Conservation (phyloP, 2,113 vertebrate genomes). For the Gymnocephalus cernua region DNA sequence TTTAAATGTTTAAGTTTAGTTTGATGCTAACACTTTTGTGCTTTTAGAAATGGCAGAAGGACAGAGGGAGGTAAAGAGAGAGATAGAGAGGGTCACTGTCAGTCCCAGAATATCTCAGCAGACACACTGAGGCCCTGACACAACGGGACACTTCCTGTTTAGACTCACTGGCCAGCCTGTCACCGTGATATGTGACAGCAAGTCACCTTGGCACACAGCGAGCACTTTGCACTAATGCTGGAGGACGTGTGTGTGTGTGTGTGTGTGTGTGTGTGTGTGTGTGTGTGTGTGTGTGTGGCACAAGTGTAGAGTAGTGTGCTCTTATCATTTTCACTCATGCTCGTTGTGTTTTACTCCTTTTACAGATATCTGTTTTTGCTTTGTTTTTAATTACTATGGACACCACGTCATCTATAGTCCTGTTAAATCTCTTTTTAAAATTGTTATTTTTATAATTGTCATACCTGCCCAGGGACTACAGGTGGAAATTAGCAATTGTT, state of each 20-base stretch:
- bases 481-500: too few species aligned
- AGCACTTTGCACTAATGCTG: not conserved
- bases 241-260: not conserved
- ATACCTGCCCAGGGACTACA: too few species aligned
- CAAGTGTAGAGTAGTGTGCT: not conserved
- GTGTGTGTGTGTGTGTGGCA: not conserved
- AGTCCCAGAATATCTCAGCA: conserved; percentile 61
- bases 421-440: too few species aligned
- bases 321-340: too few species aligned
- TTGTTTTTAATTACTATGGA: too few species aligned
- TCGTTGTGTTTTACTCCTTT: too few species aligned
- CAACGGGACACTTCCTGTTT: conserved; percentile 61
- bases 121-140: conserved; percentile 48
- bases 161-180: conserved; percentile 49
- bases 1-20: not conserved
- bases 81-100: not conserved
- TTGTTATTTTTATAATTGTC: too few species aligned
- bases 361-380: too few species aligned
- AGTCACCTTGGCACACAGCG: conserved; percentile 20
- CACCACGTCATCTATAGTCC: too few species aligned
- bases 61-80: not conserved
- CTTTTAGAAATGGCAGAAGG: not conserved
- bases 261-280: conserved; percentile 2
- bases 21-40: too few species aligned
- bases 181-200: conserved; percentile 40